Percentiles rank a stretch among this genome's conserved stretches.
These are phyloP conservation scores for Chaunax sp. DNA, from an alignment of 2,797 vertebrate genomes.

Conservation along the genomic window DNA sequence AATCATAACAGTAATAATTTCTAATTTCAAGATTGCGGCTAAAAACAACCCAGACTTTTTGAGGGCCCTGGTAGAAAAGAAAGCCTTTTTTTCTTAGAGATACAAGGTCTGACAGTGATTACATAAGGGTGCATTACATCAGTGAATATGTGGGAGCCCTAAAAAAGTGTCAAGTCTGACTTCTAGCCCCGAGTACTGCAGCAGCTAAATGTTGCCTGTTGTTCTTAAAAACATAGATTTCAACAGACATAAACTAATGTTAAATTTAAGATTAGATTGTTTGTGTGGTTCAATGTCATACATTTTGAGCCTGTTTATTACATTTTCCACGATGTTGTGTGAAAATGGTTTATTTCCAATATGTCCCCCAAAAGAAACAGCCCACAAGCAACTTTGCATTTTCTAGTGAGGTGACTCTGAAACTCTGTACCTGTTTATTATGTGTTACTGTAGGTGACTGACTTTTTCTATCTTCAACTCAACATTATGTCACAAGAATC, in stretches of 20 bases:
- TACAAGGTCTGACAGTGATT: not conserved
- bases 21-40: not conserved
- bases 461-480: not conserved
- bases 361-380: not conserved
- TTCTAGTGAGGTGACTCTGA: not conserved
- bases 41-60: not conserved
- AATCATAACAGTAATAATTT: not conserved
- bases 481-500: not conserved
- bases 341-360: not conserved
- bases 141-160: not conserved
- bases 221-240: not conserved
- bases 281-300: no score
- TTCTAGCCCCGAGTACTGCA: not conserved
- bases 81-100: not conserved
- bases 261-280: not conserved
- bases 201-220: no score
- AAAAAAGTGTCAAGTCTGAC: not conserved
- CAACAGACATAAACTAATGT: not conserved
- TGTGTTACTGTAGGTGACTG: not conserved
- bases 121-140: not conserved
- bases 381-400: not conserved
- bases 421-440: not conserved
- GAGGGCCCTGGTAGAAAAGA: not conserved
- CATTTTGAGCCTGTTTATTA: no score
- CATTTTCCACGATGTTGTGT: not conserved